Base-by-base conservation (phyloP, 2,797 vertebrate species). In the Fistularia commersonii region DNA sequence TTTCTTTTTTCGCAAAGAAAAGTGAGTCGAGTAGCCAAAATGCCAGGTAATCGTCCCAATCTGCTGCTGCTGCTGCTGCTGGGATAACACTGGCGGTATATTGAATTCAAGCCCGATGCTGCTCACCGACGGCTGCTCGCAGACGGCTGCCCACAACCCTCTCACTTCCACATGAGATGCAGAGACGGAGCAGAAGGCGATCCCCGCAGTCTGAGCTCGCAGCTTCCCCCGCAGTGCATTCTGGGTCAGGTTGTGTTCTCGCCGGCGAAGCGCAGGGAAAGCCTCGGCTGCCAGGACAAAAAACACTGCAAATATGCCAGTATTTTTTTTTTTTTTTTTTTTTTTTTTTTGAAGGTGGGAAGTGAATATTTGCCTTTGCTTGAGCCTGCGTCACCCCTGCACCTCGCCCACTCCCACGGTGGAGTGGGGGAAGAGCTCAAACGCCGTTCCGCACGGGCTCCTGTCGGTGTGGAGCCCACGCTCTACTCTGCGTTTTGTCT, bases 111-210 rank as follows among this genome's bases (percentile, higher is more conserved):
- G n/a, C n/a, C n/a, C n/a, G n/a, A n/a, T n/a, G n/a, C n/a, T n/a
- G n/a, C n/a, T n/a, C n/a, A n/a, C n/a, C n/a, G n/a, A n/a, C n/a
- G n/a, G n/a, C n/a, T n/a, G n/a, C n/a, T n/a, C 51, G 55, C 68
- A 72, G 64, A 76, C 56, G 45, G 57, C 57, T 56, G 60, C 64
- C 69, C 64, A 68, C 61, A 33, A 35, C 34, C 34, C 8, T 35
- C 34, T 35, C 34, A 54, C 64, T 75, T 75, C 35, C 57, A 71
- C 64, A 66, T 66, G 59, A 70, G 77, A 75, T 72, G 76, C 41
- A 68, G 72, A 77, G 69, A 46, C 57, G n/a, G 74, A 81, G 61
- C 63, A 80, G 67, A 70, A 72, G 78, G 78, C 46, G 33, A 72
- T 70, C 53, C 72, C 70, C 5, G 9, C 66, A 72, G 76, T 74